Evolutionary conservation across 2,888 invertebrate genomes (phyloP).

Genomic region (Trilocha varians): DNA sequence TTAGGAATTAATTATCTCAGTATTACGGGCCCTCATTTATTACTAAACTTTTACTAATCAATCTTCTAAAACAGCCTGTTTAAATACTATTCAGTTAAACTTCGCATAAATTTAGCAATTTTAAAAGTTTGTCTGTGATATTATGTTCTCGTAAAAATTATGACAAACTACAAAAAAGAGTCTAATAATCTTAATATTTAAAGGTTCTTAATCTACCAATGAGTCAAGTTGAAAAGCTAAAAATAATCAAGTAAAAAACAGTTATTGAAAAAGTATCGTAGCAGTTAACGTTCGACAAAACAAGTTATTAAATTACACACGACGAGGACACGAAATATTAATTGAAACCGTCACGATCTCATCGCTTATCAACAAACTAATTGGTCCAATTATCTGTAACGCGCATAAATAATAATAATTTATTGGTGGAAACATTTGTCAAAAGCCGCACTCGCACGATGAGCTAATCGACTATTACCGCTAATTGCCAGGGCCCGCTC

Average conservation of each 20-base stretch:
- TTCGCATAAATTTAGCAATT: not conserved
- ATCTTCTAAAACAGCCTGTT: conserved; percentile 47
- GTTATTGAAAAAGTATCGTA: no score
- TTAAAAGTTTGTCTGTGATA: not conserved
- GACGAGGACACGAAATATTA: conserved; percentile 1
- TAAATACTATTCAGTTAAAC: conserved; percentile 10
- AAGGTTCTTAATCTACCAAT: no score
- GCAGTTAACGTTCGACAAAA: no score
- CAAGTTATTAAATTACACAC: not conserved
- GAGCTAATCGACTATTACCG: conserved; percentile 74
- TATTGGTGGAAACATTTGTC: conserved; percentile 66
- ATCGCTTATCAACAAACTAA: conserved; percentile 23
- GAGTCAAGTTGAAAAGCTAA: no score
- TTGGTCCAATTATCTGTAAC: conserved; percentile 51
- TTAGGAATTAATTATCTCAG: conserved; percentile 69
- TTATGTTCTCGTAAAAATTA: not conserved
- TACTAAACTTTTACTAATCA: conserved; percentile 68
- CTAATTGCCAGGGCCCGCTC: conserved; percentile 60
- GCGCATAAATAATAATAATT: conserved; percentile 58
- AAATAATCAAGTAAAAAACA: no score
- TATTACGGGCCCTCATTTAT: conserved; percentile 65
- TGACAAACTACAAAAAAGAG: no score
- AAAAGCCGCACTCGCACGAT: conserved; percentile 70
- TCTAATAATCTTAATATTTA: no score
- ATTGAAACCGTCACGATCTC: conserved; percentile 3